Percentiles rank a stretch among this genome's conserved stretches.
Evolutionary conservation across 2,113 vertebrate genomes (phyloP).

Genomic region (Struthio camelus): DNA sequence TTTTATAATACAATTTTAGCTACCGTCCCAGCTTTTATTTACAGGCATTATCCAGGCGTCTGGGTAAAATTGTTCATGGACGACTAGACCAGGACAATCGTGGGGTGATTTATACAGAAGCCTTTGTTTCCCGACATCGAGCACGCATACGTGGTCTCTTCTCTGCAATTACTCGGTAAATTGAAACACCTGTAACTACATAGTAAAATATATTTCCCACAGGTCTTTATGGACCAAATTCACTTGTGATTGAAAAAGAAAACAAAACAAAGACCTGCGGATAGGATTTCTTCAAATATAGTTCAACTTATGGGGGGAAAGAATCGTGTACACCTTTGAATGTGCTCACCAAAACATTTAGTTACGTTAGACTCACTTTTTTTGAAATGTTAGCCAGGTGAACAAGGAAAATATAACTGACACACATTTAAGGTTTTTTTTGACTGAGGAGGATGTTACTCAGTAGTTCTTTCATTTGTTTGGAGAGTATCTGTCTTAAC

Average conservation of each 20-base stretch:
- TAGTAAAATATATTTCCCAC: not conserved
- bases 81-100: slow-evolving; percentile 90
- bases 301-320: not conserved
- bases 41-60: slow-evolving; percentile 85
- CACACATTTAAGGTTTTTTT: not conserved
- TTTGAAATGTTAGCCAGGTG: not conserved
- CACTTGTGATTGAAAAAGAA: not conserved
- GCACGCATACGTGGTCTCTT: slow-evolving; percentile 93
- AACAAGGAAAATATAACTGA: not conserved
- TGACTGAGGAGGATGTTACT: not conserved
- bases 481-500: not conserved
- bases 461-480: not conserved
- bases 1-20: not conserved
- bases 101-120: slow-evolving; percentile 92
- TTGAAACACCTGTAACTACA: not conserved
- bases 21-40: slow-evolving; percentile 21
- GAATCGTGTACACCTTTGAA: not conserved
- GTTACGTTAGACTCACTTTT: not conserved
- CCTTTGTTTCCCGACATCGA: slow-evolving; percentile 91
- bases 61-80: slow-evolving; percentile 89
- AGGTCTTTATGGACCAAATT: not conserved
- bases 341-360: not conserved
- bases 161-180: slow-evolving; percentile 91
- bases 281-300: not conserved
- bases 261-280: not conserved